Percentiles rank a stretch among this genome's conserved stretches.
These are phyloP conservation scores for Amphipoea lucens DNA, from an alignment of 2,888 invertebrate species.

Conservation along the genomic window DNA sequence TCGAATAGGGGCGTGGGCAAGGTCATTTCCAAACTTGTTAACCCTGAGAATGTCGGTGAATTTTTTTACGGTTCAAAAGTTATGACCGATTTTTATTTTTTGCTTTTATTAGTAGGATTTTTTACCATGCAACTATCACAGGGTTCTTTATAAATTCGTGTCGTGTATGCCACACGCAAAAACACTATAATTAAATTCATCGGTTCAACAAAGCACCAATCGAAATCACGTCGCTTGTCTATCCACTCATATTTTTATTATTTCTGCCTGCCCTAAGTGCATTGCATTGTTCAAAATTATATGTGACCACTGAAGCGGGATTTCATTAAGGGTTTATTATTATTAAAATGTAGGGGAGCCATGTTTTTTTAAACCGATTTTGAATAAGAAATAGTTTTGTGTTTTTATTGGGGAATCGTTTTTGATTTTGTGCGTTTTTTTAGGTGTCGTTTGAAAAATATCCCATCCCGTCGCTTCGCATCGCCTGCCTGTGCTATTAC, in stretches of 20 bases:
- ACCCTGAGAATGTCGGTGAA: too few relatives aligned
- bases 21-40: too few relatives aligned
- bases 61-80: too few relatives aligned
- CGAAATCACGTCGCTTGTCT: slow-evolving; percentile 57
- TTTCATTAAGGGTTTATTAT: slow-evolving; percentile 65
- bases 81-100: too few relatives aligned
- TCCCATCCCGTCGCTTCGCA: too few relatives aligned
- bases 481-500: too few relatives aligned
- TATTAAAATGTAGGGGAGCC: slow-evolving; percentile 58
- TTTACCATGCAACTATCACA: not conserved
- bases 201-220: slow-evolving; percentile 50
- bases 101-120: not conserved
- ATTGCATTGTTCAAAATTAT: slow-evolving; percentile 57
- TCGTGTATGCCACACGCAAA: slow-evolving; percentile 15
- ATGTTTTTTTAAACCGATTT: slow-evolving; percentile 37
- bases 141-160: not conserved
- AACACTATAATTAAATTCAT: slow-evolving; percentile 52
- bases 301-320: slow-evolving; percentile 57
- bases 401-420: slow-evolving; percentile 11
- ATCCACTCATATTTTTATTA: slow-evolving; percentile 60
- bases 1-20: too few relatives aligned
- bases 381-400: slow-evolving; percentile 10
- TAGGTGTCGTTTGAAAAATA: too few relatives aligned
- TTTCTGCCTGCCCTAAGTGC: slow-evolving; percentile 44
- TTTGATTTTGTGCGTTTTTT: not conserved